Evolutionary conservation across 1,140 invertebrate species (phyloP), one percentile per base, ranked within the genome.

Genomic region (Druon quercuslanigerum): DNA sequence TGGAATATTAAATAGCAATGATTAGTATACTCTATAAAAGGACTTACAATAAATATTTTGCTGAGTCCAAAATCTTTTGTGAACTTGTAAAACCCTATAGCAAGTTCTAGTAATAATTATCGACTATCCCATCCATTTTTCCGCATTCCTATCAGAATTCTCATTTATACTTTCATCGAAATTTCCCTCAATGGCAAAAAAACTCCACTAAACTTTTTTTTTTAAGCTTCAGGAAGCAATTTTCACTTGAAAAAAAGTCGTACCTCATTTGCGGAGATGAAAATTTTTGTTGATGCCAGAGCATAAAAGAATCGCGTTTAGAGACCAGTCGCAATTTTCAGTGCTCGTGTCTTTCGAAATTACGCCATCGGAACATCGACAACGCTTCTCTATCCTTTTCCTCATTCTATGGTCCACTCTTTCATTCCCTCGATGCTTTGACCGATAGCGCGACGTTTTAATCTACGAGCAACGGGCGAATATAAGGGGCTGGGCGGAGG

Each of bases 361-460:
- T 80, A 76, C 79, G 79, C 75, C 75, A 60, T 83, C 79, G 52
- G 52, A 54, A 54, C 52, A 77, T 81, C 79, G 79, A 79, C 51
- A 52, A 7, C 50, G 73, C 70, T 54, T 50, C 72, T 51, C 73
- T 20, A 6, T 66, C 50, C 40, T 79, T 72, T 76, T 79, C 66
- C 56, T 60, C 52, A 56, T 16, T 25, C 2, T 79, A 40, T 25
- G 3, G 60, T 11, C 46, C 46, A 40, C n/a, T 50, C n/a, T 46
- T 33, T 17, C 50, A 14, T 50, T 78, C 72, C 19, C 56, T 74
- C 70, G n/a, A 33, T 50, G 52, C 57, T 51, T 76, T 16, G n/a
- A 50, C 66, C 56, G 71, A 74, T 66, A 84, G 82, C 80, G 79
- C 56, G 78, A 70, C 72, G 78, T 84, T 84, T 85, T 83, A 85